Base-by-base conservation (phyloP, 1,140 invertebrate genomes). In the Euglossa dilemma region DNA sequence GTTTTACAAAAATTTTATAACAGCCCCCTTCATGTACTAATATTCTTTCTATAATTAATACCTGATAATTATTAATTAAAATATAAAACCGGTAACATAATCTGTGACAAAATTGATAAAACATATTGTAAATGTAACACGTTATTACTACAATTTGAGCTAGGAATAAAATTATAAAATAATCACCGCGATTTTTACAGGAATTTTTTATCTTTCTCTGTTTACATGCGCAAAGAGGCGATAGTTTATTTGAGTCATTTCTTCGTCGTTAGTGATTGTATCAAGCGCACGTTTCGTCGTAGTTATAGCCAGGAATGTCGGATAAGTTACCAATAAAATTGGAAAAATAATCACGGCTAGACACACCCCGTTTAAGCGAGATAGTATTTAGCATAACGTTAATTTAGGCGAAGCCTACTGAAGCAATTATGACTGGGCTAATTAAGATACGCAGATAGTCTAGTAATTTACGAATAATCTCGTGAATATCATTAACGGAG, bases 371-470 rank as follows among this genome's bases (percentile, higher is more conserved):
- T 70, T 77, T 61, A 63, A 8, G 43, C 64, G 73, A 36, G 73
- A 63, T 25, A 54, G 54, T 69, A 52, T 64, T 75, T 75, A 73
- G 70, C 69, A 74, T 80, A 81, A 75, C 61, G 52, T 75, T 81
- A 75, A 81, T 75, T 67, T 47, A 75, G 47, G 66, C 45, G 61
- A 36, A 54, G 61, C 59, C 50, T 56, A 45, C 61, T 75, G 73
- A 81, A 81, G 71, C 71, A 81, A 81, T 81, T 81, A 81, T 45
- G 28, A 36, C 61, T 18, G 8, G 63, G 61, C 80, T 75, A 81
- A 81, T 81, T 81, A 81, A 75, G 80, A 75, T 81, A 75, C 61
- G 79, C 59, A 57, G 79, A 75, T 81, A 75, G 54, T 47, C 36
- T 45, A 67, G 25, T 66, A 73, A 81, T 74, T 82, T 67, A 82